Percentiles rank a stretch among this genome's conserved stretches.
Conservation (phyloP, 2,888 invertebrate species). For the Pyrrhia umbra region DNA sequence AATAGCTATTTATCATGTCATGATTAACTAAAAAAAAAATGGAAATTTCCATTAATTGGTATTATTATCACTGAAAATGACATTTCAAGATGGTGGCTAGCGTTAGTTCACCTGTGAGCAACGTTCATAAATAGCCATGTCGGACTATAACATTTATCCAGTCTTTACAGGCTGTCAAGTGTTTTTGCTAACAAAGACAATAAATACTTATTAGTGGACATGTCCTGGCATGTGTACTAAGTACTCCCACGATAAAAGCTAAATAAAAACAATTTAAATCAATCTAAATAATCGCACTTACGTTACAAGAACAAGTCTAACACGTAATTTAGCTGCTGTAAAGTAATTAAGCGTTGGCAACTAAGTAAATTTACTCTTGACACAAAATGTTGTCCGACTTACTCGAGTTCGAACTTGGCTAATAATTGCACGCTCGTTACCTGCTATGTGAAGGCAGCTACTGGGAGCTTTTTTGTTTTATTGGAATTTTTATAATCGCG, state of each 20-base stretch:
- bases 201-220: neutral
- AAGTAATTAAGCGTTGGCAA: slow-evolving; percentile 59
- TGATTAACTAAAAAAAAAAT: too few relatives aligned
- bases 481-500: neutral
- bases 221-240: neutral
- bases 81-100: too few relatives aligned
- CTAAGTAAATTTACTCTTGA: slow-evolving; percentile 70
- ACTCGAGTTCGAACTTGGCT: slow-evolving; percentile 60
- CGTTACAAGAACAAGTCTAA: slow-evolving; percentile 61
- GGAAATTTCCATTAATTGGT: too few relatives aligned
- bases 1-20: too few relatives aligned
- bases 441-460: slow-evolving; percentile 20
- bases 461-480: slow-evolving; percentile 16
- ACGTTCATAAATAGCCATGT: too few relatives aligned
- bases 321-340: slow-evolving; percentile 67
- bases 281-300: slow-evolving; percentile 68
- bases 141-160: neutral
- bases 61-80: too few relatives aligned
- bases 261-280: slow-evolving; percentile 54
- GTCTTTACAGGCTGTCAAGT: neutral
- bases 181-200: neutral
- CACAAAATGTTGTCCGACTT: slow-evolving; percentile 68
- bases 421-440: slow-evolving; percentile 66
- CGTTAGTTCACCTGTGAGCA: too few relatives aligned
- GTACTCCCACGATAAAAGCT: slow-evolving; percentile 6